These are phyloP conservation scores for Tribolium castaneum DNA, from an alignment of 1,140 invertebrate species.

Conservation along the genomic window DNA sequence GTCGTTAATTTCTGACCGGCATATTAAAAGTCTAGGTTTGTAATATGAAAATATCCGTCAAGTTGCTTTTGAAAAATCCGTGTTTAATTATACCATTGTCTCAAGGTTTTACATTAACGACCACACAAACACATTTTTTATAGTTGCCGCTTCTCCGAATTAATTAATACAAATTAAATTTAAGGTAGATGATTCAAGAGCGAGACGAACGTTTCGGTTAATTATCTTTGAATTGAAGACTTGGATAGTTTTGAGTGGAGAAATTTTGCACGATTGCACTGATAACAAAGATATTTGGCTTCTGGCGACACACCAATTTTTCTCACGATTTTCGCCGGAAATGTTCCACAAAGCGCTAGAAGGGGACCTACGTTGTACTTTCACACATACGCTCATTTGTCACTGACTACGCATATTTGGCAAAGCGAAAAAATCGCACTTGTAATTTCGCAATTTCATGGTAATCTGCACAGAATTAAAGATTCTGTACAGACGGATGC, in stretches of 20 bases:
- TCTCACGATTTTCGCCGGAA: neutral
- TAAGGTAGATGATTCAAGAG: conserved; percentile 24
- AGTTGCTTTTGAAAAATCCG: conserved; percentile 14
- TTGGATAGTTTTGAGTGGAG: neutral
- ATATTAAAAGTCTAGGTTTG: neutral
- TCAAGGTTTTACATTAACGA: conserved; percentile 34
- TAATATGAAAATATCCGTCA: conserved; percentile 23
- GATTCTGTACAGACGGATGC: conserved; percentile 2
- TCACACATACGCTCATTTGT: too few relatives aligned
- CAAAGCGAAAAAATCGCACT: neutral
- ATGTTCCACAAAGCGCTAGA: neutral
- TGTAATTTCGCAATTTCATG: neutral
- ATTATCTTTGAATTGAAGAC: conserved; percentile 28
- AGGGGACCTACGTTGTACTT: neutral
- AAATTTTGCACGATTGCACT: conserved; percentile 10
- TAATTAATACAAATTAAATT: conserved; percentile 35
- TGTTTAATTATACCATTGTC: conserved; percentile 31
- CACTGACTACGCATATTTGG: too few relatives aligned
- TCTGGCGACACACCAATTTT: neutral
- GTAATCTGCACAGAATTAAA: neutral
- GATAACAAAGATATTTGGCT: neutral
- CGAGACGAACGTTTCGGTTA: neutral
- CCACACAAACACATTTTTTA: conserved; percentile 35
- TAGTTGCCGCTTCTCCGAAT: conserved; percentile 26
- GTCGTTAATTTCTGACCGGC: neutral